These are phyloP conservation scores for Hirtodrosophila trivittata DNA, from an alignment of 2,888 invertebrate genomes.

Conservation along the genomic window DNA sequence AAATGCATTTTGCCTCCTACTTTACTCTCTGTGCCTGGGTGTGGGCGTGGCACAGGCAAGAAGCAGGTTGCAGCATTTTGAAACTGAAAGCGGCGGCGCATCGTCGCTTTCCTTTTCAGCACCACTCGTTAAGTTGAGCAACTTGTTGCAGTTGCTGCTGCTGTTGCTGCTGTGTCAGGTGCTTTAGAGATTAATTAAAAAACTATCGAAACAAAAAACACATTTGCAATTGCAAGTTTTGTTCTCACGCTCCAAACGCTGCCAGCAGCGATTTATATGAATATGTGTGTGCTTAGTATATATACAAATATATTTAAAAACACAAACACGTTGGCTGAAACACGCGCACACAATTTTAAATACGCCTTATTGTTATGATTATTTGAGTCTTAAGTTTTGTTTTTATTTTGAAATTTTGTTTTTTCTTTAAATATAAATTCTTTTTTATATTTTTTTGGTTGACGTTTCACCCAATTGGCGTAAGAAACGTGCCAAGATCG, in stretches of 20 bases:
- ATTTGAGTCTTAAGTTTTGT: conserved; percentile 36
- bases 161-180: conserved; percentile 36
- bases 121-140: conserved; percentile 31
- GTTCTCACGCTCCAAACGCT: conserved; percentile 62
- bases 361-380: conserved; percentile 63
- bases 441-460: conserved; percentile 5
- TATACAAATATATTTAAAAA: conserved; percentile 42
- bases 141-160: conserved; percentile 21
- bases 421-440: not conserved
- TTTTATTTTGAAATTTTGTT: conserved; percentile 19
- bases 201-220: conserved; percentile 21
- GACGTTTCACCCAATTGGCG: conserved; percentile 72
- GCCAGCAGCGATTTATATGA: no score
- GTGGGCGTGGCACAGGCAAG: conserved; percentile 56
- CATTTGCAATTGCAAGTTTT: conserved; percentile 47
- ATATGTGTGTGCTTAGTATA: conserved; percentile 3
- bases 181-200: conserved; percentile 42
- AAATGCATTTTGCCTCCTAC: conserved; percentile 41
- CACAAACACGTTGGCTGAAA: conserved; percentile 45
- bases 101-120: conserved; percentile 65
- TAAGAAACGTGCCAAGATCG: conserved; percentile 76
- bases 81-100: conserved; percentile 61
- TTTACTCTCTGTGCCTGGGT: conserved; percentile 33
- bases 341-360: conserved; percentile 75
- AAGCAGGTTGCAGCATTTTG: conserved; percentile 28